phyloP scores from a whole-genome alignment of 2,113 vertebrate genomes.

The Cathartes aura region DNA sequence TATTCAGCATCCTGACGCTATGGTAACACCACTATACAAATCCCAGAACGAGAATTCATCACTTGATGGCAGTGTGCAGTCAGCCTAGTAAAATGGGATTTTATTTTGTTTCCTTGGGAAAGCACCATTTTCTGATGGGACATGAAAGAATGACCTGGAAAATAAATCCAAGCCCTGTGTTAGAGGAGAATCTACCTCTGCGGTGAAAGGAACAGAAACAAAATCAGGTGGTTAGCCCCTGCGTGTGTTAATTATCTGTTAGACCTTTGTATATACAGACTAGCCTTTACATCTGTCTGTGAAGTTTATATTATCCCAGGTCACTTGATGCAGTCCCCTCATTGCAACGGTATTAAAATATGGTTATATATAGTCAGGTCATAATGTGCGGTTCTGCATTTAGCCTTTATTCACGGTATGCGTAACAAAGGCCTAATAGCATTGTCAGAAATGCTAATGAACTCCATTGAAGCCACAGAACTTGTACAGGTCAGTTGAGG shows the following conservation, averaged over 20 bases:
- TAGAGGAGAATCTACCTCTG: not conserved
- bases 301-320: not conserved
- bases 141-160: not conserved
- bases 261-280: not conserved
- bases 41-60: conserved; percentile 32
- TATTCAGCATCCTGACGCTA: conserved; percentile 62
- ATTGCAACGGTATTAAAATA: not conserved
- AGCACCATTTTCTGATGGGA: conserved; percentile 58
- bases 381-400: not conserved
- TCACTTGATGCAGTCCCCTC: not conserved
- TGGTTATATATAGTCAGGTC: not conserved
- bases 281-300: not conserved
- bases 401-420: not conserved
- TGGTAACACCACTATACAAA: conserved; percentile 46
- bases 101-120: conserved; percentile 37
- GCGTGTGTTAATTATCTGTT: not conserved
- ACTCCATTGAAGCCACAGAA: not conserved
- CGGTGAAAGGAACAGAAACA: not conserved
- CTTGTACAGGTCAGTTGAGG: not conserved
- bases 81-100: conserved; percentile 1
- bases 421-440: not conserved
- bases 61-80: conserved; percentile 56
- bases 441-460: not conserved
- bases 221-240: not conserved
- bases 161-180: conserved; percentile 3